These are phyloP conservation scores for Sorex fumeus DNA, from an alignment of 2,113 vertebrate species.

Conservation along the genomic window DNA sequence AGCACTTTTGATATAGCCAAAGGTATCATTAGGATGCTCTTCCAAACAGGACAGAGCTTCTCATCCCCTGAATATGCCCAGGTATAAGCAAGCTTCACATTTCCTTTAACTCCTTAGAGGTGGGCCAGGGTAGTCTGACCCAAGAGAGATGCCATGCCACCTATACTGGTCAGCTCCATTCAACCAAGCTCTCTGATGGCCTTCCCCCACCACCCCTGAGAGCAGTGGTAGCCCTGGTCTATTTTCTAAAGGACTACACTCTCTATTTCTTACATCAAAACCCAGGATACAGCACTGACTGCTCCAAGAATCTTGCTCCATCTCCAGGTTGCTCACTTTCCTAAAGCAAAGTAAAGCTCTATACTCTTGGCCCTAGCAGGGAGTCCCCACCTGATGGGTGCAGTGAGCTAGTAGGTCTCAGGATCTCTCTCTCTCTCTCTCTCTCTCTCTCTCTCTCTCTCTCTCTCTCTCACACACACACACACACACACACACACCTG, in stretches of 20 bases:
- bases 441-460: no score
- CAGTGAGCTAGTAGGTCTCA: no score
- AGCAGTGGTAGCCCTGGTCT: background rate
- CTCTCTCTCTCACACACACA: background rate
- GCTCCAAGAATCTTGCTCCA: rapidly evolving
- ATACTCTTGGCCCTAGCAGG: no score
- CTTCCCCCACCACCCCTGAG: background rate
- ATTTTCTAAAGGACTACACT: background rate
- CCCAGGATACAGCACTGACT: background rate
- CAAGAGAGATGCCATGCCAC: background rate
- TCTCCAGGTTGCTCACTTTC: background rate
- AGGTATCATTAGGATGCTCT: background rate
- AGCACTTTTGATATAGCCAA: no score
- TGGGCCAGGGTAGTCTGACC: no score
- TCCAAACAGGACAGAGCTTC: background rate
- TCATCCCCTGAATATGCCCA: no score
- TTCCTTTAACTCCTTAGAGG: background rate
- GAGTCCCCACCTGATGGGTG: no score
- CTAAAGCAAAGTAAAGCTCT: background rate
- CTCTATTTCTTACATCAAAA: background rate
- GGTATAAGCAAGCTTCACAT: background rate
- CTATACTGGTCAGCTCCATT: background rate
- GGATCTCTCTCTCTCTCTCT: no score
- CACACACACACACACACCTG: background rate
- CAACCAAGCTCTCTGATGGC: background rate